Base-by-base conservation (phyloP, 1,140 invertebrate genomes). In the Leguminivora glycinivorella region DNA sequence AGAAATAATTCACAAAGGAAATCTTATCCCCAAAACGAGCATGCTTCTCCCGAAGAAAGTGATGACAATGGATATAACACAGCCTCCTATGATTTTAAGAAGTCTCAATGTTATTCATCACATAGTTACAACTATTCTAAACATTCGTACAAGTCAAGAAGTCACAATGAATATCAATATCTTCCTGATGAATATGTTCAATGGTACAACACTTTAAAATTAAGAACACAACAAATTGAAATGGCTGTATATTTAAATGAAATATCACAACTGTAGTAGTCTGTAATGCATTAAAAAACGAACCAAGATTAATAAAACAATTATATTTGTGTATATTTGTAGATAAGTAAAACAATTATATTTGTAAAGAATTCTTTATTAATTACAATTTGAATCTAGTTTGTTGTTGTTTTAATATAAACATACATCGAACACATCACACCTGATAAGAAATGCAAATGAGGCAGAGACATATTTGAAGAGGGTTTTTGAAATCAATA, bases 141-240 rank as follows among this genome's bases (percentile, higher is more conserved):
- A 43, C 19, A 4, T n/a, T 22, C 40, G 58, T 67, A 56, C 24
- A 40, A 66, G 17, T 19, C 12, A 52, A 34, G 29, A 66, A 38
- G 14, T 19, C 25, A 66, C 5, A 72, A 29, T 14, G 34, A 58
- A 40, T 19, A 69, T 9, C 34, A 17, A 31, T 12, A 38, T n/a
- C 31, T 60, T 25, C 60, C 47, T 68, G 31, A 56, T 58, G 29
- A 70, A 9, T 88, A 88, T 72, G 63, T 60, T 63, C 69, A 74
- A 38, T 89, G 87, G 87, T 88, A 84, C 63, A 81, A 78, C 3
- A 66, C 81, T 60, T 70, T 88, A 68, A 85, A 87, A 78, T 26
- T 68, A 26, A 78, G 74, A 40, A 75, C 77, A 63, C 77, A 82
- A 70, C 77, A 80, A 70, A 73, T 89, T 60, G 81, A 86, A 82